These are phyloP conservation scores for Numenius phaeopus DNA, from an alignment of 2,797 vertebrate species.

Conservation along the genomic window DNA sequence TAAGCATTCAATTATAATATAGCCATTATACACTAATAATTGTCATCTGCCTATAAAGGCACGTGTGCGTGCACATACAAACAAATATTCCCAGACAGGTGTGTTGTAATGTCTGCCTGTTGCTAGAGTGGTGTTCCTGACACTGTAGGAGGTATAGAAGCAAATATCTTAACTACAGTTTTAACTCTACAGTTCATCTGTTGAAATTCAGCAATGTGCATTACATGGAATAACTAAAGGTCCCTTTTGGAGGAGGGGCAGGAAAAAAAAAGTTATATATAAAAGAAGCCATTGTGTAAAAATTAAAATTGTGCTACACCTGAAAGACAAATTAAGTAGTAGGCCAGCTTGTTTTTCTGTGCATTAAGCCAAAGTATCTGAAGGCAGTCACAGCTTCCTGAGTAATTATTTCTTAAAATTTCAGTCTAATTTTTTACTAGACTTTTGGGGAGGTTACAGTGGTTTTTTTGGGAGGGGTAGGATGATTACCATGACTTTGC, in stretches of 20 bases:
- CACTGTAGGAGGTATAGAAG: neutral
- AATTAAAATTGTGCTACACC: neutral
- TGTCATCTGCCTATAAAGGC: neutral
- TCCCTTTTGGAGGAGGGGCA: neutral
- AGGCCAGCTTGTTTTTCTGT: neutral
- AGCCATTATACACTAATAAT: neutral
- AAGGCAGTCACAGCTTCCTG: neutral
- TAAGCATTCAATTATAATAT: neutral
- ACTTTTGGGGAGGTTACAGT: neutral
- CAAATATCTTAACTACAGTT: neutral
- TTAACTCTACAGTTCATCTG: no score
- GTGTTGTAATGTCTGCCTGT: neutral
- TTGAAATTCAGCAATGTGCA: neutral
- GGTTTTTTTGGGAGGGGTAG: neutral
- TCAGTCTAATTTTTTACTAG: neutral
- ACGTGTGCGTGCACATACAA: fast-evolving
- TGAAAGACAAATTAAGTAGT: neutral
- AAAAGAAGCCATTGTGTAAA: neutral
- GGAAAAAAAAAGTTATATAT: neutral
- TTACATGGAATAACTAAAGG: neutral
- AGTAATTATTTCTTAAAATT: neutral
- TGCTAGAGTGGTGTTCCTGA: neutral
- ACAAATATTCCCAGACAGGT: neutral
- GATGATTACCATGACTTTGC: neutral
- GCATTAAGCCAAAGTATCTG: neutral